Conservation (phyloP, 2,888 invertebrate genomes). For the Germaria angustata region DNA sequence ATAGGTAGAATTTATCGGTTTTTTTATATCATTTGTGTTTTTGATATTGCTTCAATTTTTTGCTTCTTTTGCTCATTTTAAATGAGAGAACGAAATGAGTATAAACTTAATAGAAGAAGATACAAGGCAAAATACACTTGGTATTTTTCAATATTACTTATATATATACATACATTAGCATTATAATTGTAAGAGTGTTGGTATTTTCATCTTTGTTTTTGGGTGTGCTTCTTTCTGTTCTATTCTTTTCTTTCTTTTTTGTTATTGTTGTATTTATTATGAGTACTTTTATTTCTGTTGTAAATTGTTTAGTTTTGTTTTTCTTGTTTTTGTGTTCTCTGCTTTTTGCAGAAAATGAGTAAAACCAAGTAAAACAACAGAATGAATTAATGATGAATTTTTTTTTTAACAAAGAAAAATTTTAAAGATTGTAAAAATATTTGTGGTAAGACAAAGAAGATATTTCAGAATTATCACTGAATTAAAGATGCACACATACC, state of each 20-base stretch:
- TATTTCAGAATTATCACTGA: constrained; percentile 16
- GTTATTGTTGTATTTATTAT: not conserved
- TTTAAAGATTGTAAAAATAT: constrained; percentile 43
- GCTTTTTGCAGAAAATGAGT: constrained; percentile 43
- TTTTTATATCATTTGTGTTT: constrained; percentile 21
- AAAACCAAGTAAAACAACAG: not conserved
- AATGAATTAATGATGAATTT: constrained; percentile 42
- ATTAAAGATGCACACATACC: not conserved
- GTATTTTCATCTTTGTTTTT: constrained; percentile 59
- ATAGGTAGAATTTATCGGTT: not conserved
- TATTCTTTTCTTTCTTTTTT: constrained; percentile 16
- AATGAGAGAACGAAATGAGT: constrained; percentile 34
- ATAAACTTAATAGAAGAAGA: constrained; percentile 16
- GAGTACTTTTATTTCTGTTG: constrained; percentile 2
- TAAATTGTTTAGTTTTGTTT: constrained; percentile 4
- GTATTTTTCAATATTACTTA: too few species aligned
- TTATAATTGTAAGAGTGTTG: constrained; percentile 42
- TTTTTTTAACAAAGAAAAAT: constrained; percentile 50
- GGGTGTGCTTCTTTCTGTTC: constrained; percentile 54
- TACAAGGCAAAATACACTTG: not conserved
- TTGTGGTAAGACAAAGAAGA: constrained; percentile 51
- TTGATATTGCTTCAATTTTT: not conserved
- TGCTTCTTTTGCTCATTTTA: constrained; percentile 1
- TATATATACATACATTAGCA: not conserved
- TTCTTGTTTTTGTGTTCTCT: constrained; percentile 22